phyloP scores from a whole-genome alignment of 2,888 invertebrate species.

The Frankliniella intonsa region DNA sequence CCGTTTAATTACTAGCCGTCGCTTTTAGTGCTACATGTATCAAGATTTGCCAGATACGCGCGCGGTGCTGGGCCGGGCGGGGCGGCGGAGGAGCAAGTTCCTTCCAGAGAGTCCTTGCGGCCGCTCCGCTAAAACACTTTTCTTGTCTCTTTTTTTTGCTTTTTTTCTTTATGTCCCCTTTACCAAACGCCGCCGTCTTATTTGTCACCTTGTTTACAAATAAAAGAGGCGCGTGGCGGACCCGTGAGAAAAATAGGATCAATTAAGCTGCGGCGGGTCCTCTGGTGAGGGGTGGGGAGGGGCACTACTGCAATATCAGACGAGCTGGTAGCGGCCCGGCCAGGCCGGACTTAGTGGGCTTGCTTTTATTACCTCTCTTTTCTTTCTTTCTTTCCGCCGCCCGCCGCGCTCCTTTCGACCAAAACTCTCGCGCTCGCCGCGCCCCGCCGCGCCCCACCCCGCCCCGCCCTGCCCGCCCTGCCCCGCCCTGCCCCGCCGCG shows the following conservation, averaged over 20 bases:
- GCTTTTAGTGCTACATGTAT: conserved; percentile 25
- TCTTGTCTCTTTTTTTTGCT: not conserved
- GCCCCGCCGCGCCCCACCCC: too few species aligned
- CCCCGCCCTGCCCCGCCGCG: too few species aligned
- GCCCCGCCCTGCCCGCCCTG: too few species aligned
- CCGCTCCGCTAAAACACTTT: not conserved
- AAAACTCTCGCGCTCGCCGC: too few species aligned
- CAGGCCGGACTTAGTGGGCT: too few species aligned
- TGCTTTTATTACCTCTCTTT: not conserved
- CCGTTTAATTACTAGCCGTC: conserved; percentile 8
- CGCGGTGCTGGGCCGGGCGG: not conserved
- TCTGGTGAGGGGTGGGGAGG: not conserved
- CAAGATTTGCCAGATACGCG: not conserved
- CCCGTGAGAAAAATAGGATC: not conserved
- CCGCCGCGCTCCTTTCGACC: not conserved
- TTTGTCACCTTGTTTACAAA: conserved; percentile 25
- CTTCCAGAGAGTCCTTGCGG: not conserved
- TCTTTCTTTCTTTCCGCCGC: not conserved
- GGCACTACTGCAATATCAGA: not conserved
- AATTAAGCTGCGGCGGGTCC: not conserved
- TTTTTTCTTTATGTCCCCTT: not conserved
- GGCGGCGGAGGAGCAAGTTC: not conserved
- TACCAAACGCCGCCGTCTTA: not conserved
- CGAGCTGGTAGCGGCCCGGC: not conserved
- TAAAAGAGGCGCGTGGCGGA: not conserved